Evolutionary conservation across 2,888 invertebrate genomes (phyloP).

Genomic region (Lordiphosa fenestrarum): DNA sequence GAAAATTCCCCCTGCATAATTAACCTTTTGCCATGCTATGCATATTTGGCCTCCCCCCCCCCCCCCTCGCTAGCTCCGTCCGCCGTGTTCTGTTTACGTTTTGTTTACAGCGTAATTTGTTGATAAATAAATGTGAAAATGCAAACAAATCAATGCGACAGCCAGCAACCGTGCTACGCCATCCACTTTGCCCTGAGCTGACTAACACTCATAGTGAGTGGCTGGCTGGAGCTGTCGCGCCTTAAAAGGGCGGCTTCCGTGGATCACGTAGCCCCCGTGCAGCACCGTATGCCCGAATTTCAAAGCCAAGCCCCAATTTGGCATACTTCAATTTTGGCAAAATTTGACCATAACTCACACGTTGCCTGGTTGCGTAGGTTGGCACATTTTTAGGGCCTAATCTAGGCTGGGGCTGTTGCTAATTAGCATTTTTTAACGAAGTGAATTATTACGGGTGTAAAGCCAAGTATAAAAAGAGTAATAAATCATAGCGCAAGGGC

Average conservation of each 20-base stretch:
- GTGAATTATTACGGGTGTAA: background rate
- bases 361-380: conserved; percentile 33
- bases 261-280: conserved; percentile 43
- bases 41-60: conserved; percentile 43
- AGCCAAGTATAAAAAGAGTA: too few relatives aligned
- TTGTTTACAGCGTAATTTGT: conserved; percentile 66
- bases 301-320: conserved; percentile 24
- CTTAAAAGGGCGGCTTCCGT: conserved; percentile 33
- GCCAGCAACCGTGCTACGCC: conserved; percentile 59
- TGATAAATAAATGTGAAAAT: conserved; percentile 57
- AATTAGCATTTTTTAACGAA: conserved; percentile 59
- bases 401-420: conserved; percentile 23
- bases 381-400: conserved; percentile 18
- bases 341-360: conserved; percentile 42
- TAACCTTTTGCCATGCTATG: conserved; percentile 55
- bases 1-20: conserved; percentile 50
- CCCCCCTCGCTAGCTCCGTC: conserved; percentile 2
- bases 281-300: conserved; percentile 4
- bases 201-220: conserved; percentile 44
- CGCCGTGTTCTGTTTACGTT: conserved; percentile 23
- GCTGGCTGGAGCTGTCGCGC: background rate
- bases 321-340: conserved; percentile 23
- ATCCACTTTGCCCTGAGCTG: conserved; percentile 39
- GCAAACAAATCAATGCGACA: conserved; percentile 57
- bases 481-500: too few relatives aligned